These are phyloP conservation scores for Coendou prehensilis DNA, from an alignment of 2,797 vertebrate species.

Conservation along the genomic window DNA sequence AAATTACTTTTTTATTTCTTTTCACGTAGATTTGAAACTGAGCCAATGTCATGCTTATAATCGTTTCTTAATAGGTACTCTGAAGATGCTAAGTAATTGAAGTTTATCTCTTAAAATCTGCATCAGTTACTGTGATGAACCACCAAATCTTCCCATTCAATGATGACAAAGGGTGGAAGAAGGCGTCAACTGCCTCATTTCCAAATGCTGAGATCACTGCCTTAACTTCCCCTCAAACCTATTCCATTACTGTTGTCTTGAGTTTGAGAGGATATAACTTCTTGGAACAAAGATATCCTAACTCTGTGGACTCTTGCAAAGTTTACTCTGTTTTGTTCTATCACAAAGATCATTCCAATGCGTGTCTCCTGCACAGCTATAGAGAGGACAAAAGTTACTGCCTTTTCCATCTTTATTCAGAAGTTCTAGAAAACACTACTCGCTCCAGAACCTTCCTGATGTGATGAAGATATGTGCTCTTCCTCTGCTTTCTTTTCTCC, in stretches of 20 bases:
- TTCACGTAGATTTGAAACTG: background rate
- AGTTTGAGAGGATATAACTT: background rate
- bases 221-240: background rate
- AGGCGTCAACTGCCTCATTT: background rate
- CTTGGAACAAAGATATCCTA: background rate
- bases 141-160: background rate
- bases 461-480: background rate
- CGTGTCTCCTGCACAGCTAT: background rate
- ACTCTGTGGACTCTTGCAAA: background rate
- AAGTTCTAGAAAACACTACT: background rate
- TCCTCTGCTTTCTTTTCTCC: background rate
- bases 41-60: background rate
- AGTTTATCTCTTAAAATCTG: background rate
- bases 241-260: background rate
- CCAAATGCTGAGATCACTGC: background rate
- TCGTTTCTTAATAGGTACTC: background rate
- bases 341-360: background rate
- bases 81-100: background rate
- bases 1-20: background rate
- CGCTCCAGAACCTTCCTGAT: background rate
- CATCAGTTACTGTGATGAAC: background rate
- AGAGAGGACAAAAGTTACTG: background rate
- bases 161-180: background rate
- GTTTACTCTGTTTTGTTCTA: background rate
- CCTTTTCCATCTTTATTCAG: background rate